Evolutionary conservation across 2,797 vertebrate genomes (phyloP), one percentile per base, ranked within the genome.

Genomic region (Botia kubotai): DNA sequence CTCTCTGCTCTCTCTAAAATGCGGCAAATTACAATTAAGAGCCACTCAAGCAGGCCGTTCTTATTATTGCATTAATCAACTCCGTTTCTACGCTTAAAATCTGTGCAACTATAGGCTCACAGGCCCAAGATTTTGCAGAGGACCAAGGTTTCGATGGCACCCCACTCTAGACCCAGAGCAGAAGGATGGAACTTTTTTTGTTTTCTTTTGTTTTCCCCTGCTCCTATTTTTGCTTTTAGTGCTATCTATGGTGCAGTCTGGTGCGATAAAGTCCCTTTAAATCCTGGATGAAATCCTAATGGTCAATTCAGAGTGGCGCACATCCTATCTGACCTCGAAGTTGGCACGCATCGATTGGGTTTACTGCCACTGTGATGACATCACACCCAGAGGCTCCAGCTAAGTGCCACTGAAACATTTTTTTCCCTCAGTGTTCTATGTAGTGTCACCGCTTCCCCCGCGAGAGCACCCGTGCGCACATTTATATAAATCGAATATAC

Each of bases 391-490:
- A 88, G 74, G 57, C 55, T 77, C 58, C 50, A 79, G 86, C 78
- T 88, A 92, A 93, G 91, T 91, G 92, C 90, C 89, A 89, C 85
- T 48, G 87, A 83, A 82, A 82, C 82, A 87, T 88, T 11, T 68
- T 78, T 68, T 6, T 0, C 19, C 55, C 63, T 52, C 63, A 2
- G 79, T 23, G 67, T 73, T 83, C 58, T 29, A 29, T 29, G 29
- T 4, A 29, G 29, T 53, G 48, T 85, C 85, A 19, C 57, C 23
- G 21, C 39, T 4, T 57, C 57, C 52, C 33, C 53, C 16, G 70
- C 26, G 6, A 83, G 81, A 82, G 77, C 73, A 82, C 77, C 73
- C 68, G 77, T 82, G 84, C 88, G 86, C 85, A 82, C 55, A 10
- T 83, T 86, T 86, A 55, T 87, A 87, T 75, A 84, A 72, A 77